Percentiles rank a stretch among this genome's conserved stretches.
phyloP scores from a whole-genome alignment of 2,888 invertebrate genomes.

The Megamerina dolium region DNA sequence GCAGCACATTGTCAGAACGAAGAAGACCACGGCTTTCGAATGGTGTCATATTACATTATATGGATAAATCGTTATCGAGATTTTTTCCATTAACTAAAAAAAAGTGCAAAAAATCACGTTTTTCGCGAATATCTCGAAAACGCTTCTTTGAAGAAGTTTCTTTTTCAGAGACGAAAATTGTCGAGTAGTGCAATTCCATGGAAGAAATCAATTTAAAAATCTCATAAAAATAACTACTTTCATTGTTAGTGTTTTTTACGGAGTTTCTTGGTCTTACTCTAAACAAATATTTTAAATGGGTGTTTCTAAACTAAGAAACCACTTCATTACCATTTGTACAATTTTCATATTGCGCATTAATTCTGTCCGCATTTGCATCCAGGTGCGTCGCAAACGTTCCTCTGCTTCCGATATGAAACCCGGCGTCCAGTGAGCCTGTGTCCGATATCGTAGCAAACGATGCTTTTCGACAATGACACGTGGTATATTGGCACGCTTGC shows the following conservation, averaged over 20 bases:
- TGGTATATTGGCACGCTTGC: constrained; percentile 44
- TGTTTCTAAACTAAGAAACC: background rate
- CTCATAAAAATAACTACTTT: background rate
- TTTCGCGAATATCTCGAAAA: too few relatives aligned
- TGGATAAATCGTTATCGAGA: too few relatives aligned
- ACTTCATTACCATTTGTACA: constrained; percentile 37
- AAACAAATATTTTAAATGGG: background rate
- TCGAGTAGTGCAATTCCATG: too few relatives aligned
- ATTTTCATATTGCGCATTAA: constrained; percentile 32
- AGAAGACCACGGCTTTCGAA: too few relatives aligned
- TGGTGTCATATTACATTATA: too few relatives aligned
- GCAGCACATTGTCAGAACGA: too few relatives aligned
- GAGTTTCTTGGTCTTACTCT: background rate
- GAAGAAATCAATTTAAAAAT: background rate
- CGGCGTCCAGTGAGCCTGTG: constrained; percentile 39
- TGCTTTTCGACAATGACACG: constrained; percentile 49
- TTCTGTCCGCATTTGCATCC: constrained; percentile 36
- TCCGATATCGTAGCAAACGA: constrained; percentile 25
- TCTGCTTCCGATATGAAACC: constrained; percentile 52
- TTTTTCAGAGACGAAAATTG: too few relatives aligned
- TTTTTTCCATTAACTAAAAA: too few relatives aligned
- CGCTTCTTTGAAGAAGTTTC: too few relatives aligned
- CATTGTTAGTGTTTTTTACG: background rate
- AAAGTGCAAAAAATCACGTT: too few relatives aligned
- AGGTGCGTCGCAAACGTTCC: constrained; percentile 56